phyloP scores from a whole-genome alignment of 2,888 invertebrate genomes.

The Hedya salicella region DNA sequence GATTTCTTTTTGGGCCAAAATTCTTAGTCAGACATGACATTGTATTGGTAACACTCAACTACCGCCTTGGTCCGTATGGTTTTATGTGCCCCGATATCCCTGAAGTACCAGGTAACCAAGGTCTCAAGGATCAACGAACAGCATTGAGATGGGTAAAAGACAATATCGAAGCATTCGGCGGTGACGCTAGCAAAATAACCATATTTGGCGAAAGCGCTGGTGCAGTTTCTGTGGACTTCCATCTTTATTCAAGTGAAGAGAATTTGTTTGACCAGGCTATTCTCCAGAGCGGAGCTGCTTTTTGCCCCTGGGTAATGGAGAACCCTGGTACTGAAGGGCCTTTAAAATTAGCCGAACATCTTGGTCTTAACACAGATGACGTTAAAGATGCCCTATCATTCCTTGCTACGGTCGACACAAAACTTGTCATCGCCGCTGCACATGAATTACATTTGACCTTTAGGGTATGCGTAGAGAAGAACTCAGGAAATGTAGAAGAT shows the following conservation, averaged over 20 bases:
- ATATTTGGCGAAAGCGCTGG: constrained; percentile 69
- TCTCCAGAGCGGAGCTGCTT: constrained; percentile 38
- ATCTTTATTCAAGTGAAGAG: constrained; percentile 46
- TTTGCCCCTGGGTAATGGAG: background rate
- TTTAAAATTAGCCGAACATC: constrained; percentile 31
- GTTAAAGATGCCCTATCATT: constrained; percentile 28
- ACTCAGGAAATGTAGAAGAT: background rate
- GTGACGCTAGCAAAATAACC: constrained; percentile 61
- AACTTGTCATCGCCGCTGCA: constrained; percentile 26
- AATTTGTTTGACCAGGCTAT: constrained; percentile 38
- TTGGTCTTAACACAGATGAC: constrained; percentile 11
- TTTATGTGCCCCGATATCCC: constrained; percentile 68
- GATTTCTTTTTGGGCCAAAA: constrained; percentile 28
- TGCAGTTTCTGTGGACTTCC: constrained; percentile 62
- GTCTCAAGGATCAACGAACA: constrained; percentile 65
- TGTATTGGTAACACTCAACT: constrained; percentile 58
- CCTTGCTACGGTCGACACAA: constrained; percentile 15
- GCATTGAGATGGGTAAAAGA: constrained; percentile 63
- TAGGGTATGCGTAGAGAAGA: constrained; percentile 11
- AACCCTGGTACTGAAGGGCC: constrained; percentile 17
- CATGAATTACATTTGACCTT: constrained; percentile 21
- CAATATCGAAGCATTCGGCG: constrained; percentile 66
- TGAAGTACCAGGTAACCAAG: constrained; percentile 67
- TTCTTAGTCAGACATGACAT: constrained; percentile 43
- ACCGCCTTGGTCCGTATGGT: constrained; percentile 70